Percentiles rank a stretch among this genome's conserved stretches.
phyloP scores from a whole-genome alignment of 1,140 invertebrate genomes.

The Hypsibius dujardini region DNA sequence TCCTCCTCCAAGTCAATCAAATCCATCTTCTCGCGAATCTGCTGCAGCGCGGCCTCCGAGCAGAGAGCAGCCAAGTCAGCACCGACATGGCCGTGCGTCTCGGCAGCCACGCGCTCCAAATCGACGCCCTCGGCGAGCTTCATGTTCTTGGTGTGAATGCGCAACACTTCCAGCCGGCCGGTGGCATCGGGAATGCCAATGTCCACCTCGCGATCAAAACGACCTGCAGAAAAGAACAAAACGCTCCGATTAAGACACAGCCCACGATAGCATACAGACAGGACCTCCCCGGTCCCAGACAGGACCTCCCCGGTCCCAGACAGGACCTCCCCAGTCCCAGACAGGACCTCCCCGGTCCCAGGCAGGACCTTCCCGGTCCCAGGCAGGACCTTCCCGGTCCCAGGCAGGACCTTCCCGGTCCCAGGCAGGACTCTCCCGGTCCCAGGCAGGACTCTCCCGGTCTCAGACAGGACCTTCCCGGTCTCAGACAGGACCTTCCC shows the following conservation, averaged over 20 bases:
- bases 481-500: conserved; percentile 17
- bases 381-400: no score
- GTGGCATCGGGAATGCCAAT: conserved; percentile 98
- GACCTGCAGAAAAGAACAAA: conserved; percentile 34
- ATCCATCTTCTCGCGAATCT: conserved; percentile 99
- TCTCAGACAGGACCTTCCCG: no score
- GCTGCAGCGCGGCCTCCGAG: conserved; percentile 97
- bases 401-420: no score
- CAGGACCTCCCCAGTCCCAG: no score
- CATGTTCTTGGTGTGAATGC: conserved; percentile 99
- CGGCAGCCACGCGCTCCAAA: conserved; percentile 57
- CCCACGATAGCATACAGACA: no score
- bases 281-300: no score
- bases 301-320: no score
- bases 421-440: no score
- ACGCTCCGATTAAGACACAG: not conserved
- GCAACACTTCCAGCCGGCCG: conserved; percentile 83
- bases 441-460: no score
- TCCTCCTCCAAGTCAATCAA: conserved; percentile 98
- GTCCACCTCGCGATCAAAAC: conserved; percentile 97
- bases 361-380: no score
- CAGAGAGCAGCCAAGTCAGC: conserved; percentile 96
- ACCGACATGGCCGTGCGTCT: conserved; percentile 66
- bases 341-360: no score
- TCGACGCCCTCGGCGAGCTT: conserved; percentile 95